These are phyloP conservation scores for Phytoseiulus persimilis DNA, from an alignment of 2,888 invertebrate genomes.

Conservation along the genomic window DNA sequence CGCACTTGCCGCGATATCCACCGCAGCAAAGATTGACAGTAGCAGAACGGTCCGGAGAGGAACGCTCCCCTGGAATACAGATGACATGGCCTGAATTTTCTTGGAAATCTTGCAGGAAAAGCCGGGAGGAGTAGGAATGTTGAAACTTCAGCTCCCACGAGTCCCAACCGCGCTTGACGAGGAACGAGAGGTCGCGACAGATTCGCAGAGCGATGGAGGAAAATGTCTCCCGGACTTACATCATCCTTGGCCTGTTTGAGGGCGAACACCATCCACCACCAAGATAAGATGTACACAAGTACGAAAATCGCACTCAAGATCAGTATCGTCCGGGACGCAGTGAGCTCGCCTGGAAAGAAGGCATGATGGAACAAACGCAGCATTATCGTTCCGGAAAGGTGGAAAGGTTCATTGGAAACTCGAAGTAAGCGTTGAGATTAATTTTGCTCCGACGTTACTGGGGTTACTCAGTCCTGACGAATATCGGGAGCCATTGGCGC, in stretches of 20 bases:
- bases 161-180: too few relatives aligned
- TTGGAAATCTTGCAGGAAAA: too few relatives aligned
- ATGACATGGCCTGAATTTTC: neutral
- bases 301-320: constrained; percentile 46
- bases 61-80: constrained; percentile 44
- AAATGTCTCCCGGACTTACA: constrained; percentile 44
- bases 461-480: too few relatives aligned
- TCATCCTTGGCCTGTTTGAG: constrained; percentile 44
- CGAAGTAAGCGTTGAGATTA: too few relatives aligned
- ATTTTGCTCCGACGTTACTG: too few relatives aligned
- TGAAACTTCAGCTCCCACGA: too few relatives aligned
- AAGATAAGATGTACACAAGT: constrained; percentile 45
- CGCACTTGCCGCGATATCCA: constrained; percentile 47
- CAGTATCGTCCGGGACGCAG: constrained; percentile 45
- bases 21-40: constrained; percentile 46
- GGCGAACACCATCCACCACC: constrained; percentile 47
- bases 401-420: too few relatives aligned
- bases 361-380: neutral
- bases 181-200: neutral
- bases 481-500: too few relatives aligned
- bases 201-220: neutral
- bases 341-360: constrained; percentile 44
- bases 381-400: too few relatives aligned
- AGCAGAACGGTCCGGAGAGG: constrained; percentile 45
- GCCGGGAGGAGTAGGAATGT: too few relatives aligned